phyloP scores from a whole-genome alignment of 2,797 vertebrate species.

The Lateolabrax maculatus region DNA sequence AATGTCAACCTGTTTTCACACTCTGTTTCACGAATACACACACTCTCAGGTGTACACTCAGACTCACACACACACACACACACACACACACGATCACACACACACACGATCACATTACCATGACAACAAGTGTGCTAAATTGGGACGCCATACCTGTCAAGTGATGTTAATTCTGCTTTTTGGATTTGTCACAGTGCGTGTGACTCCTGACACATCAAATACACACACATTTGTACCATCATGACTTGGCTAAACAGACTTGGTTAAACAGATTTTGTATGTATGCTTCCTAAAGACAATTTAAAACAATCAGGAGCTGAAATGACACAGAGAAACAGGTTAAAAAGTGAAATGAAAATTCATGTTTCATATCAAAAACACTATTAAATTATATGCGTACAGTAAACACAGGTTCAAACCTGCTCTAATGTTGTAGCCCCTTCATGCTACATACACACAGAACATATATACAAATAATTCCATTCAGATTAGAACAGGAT shows the following conservation, averaged over 20 bases:
- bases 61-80: slow-evolving; percentile 3
- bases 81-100: too few relatives aligned
- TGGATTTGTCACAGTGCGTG: slow-evolving; percentile 9
- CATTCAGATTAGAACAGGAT: too few relatives aligned
- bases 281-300: background rate
- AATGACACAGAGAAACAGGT: background rate
- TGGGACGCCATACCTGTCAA: slow-evolving; percentile 21
- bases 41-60: background rate
- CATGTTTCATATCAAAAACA: background rate
- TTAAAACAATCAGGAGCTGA: background rate
- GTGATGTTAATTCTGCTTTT: slow-evolving; percentile 25
- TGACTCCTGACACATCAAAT: background rate
- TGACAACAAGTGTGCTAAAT: slow-evolving; percentile 48
- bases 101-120: slow-evolving; percentile 20
- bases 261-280: background rate
- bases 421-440: too few relatives aligned
- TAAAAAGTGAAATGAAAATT: background rate
- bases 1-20: slow-evolving; percentile 29
- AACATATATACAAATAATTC: too few relatives aligned
- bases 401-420: background rate
- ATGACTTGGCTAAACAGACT: too few relatives aligned
- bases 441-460: too few relatives aligned
- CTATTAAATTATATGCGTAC: background rate
- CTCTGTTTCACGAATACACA: background rate
- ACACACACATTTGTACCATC: background rate